A percentile compares a stretch with the other conserved stretches of the same genome.
phyloP scores from a whole-genome alignment of 2,888 invertebrate species.

The Argynnis bischoffii region DNA sequence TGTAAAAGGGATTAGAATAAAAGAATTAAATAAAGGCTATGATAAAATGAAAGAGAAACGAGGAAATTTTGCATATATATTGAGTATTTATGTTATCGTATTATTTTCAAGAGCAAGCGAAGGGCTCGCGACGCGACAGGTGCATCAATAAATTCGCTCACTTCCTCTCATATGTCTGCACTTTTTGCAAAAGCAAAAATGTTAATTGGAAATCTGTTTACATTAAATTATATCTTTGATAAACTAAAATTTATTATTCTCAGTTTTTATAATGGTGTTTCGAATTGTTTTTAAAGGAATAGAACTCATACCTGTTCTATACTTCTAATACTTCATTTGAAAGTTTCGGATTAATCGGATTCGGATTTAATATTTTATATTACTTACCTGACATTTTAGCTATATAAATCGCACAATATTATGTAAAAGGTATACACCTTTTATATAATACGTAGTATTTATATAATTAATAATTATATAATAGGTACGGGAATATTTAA shows the following conservation, averaged over 20 bases:
- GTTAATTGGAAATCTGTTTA: constrained; percentile 22
- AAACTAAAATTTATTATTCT: neutral
- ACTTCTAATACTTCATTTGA: no score
- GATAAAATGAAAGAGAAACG: constrained; percentile 5
- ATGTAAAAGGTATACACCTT: no score
- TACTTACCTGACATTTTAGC: no score
- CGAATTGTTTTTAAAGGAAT: neutral
- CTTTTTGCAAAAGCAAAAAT: constrained; percentile 27
- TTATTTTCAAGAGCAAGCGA: constrained; percentile 23
- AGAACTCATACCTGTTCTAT: no score
- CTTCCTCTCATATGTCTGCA: constrained; percentile 47
- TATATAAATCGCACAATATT: no score
- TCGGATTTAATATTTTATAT: no score
- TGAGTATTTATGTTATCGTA: constrained; percentile 9
- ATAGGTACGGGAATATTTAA: no score
- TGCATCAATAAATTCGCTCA: constrained; percentile 53
- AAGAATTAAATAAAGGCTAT: no score
- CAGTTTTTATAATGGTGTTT: neutral
- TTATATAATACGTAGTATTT: no score
- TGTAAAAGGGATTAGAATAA: no score
- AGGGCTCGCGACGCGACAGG: constrained; percentile 46
- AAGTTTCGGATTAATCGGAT: no score
- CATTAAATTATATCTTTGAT: constrained; percentile 21
- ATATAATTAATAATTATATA: no score
- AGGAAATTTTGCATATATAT: neutral